Percentiles rank a stretch among this genome's conserved stretches.
These are phyloP conservation scores for Yponomeuta cagnagella DNA, from an alignment of 2,888 invertebrate genomes.

Conservation along the genomic window DNA sequence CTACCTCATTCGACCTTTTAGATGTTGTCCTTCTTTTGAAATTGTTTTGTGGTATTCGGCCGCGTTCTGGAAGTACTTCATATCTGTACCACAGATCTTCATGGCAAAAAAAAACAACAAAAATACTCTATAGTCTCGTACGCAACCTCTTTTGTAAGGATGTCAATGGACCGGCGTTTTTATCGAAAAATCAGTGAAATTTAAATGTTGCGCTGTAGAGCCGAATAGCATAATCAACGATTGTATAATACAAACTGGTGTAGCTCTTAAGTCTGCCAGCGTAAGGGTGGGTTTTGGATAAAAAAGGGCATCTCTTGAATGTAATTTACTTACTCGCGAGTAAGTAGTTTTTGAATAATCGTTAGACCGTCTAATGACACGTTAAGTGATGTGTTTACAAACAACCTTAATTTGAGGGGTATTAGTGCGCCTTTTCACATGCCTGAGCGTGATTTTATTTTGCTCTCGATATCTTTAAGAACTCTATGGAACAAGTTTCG, in stretches of 20 bases:
- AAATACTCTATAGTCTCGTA: constrained; percentile 25
- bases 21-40: neutral
- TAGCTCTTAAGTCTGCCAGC: too few species aligned
- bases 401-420: constrained; percentile 19
- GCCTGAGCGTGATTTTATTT: too few species aligned
- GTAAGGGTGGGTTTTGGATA: too few species aligned
- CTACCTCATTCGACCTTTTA: neutral
- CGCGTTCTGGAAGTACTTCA: constrained; percentile 34
- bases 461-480: too few species aligned
- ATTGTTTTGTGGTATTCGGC: constrained; percentile 31
- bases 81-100: constrained; percentile 39
- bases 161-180: constrained; percentile 31
- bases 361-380: constrained; percentile 48
- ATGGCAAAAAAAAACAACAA: constrained; percentile 29
- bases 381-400: constrained; percentile 46
- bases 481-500: too few species aligned
- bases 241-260: too few species aligned
- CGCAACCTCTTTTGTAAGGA: constrained; percentile 21
- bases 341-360: constrained; percentile 26
- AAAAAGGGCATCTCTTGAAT: neutral
- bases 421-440: constrained; percentile 10
- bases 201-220: constrained; percentile 45
- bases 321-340: constrained; percentile 19
- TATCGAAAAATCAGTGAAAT: constrained; percentile 51
- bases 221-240: too few species aligned